Percentiles rank a stretch among this genome's conserved stretches.
Evolutionary conservation across 2,113 vertebrate species (phyloP).

Genomic region (Panthera leo): DNA sequence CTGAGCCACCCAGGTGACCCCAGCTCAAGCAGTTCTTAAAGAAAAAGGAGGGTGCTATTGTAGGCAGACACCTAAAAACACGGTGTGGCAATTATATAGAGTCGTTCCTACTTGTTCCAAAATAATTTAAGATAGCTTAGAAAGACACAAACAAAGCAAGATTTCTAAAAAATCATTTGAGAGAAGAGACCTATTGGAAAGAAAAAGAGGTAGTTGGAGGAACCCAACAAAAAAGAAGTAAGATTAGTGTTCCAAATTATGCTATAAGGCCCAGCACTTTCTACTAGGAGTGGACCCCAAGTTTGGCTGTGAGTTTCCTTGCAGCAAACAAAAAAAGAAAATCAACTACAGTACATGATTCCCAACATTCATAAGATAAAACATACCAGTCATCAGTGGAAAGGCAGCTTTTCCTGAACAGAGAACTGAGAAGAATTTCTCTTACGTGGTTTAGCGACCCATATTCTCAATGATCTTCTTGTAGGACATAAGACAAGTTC

Average conservation of each 20-base stretch:
- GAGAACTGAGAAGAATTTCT: neutral
- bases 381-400: neutral
- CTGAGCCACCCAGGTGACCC: too few species aligned
- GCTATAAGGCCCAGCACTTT: neutral
- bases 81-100: neutral
- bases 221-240: neutral
- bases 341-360: neutral
- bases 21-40: neutral
- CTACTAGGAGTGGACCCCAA: neutral
- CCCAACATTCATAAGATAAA: neutral
- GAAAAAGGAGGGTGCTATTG: neutral
- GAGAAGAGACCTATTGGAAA: neutral
- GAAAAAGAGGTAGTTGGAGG: neutral
- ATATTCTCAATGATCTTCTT: neutral
- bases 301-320: neutral
- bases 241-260: neutral
- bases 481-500: neutral
- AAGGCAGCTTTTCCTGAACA: neutral
- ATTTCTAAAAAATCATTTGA: neutral
- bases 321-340: slow-evolving; percentile 1
- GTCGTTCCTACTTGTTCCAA: neutral
- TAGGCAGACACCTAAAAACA: neutral
- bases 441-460: neutral
- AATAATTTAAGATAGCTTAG: neutral
- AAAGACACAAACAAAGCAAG: neutral